Conservation (phyloP, 2,797 vertebrate genomes). For the Lagorchestes hirsutus region DNA sequence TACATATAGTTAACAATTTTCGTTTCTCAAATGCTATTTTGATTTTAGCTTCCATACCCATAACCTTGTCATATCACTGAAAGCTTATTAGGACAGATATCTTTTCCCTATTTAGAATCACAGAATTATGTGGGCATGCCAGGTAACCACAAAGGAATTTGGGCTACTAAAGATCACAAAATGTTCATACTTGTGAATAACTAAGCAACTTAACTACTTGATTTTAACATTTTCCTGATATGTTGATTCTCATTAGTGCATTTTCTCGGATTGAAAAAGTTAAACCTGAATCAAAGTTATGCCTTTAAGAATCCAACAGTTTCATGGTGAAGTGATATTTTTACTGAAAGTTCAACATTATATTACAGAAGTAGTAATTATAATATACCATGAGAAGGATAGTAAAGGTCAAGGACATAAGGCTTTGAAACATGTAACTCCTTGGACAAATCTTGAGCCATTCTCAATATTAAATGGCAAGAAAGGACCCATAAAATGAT, state of each 20-base stretch:
- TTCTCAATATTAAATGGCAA: slow-evolving; percentile 45
- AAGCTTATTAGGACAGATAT: slow-evolving; percentile 24
- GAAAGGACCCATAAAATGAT: slow-evolving; percentile 37
- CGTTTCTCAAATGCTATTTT: neutral
- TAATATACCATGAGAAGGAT: neutral
- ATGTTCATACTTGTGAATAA: slow-evolving; percentile 26
- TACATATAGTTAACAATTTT: slow-evolving; percentile 28
- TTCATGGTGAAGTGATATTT: slow-evolving; percentile 19
- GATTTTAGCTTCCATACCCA: slow-evolving; percentile 24
- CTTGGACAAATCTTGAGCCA: slow-evolving; percentile 3
- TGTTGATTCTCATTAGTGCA: slow-evolving; percentile 39
- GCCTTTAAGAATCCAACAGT: slow-evolving; percentile 46
- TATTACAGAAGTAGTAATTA: slow-evolving; percentile 52
- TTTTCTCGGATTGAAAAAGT: slow-evolving; percentile 46
- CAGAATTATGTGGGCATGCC: neutral
- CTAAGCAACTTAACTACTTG: neutral
- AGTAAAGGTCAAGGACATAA: neutral
- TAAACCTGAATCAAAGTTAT: slow-evolving; percentile 1
- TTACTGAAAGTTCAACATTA: slow-evolving; percentile 44
- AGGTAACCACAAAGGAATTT: slow-evolving; percentile 30
- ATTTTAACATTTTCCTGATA: slow-evolving; percentile 1
- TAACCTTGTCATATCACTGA: slow-evolving; percentile 14
- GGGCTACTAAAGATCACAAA: slow-evolving; percentile 10
- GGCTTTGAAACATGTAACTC: neutral
- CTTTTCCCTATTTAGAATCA: slow-evolving; percentile 35